phyloP scores from a whole-genome alignment of 2,797 vertebrate species.

The Micromesistius poutassou region DNA sequence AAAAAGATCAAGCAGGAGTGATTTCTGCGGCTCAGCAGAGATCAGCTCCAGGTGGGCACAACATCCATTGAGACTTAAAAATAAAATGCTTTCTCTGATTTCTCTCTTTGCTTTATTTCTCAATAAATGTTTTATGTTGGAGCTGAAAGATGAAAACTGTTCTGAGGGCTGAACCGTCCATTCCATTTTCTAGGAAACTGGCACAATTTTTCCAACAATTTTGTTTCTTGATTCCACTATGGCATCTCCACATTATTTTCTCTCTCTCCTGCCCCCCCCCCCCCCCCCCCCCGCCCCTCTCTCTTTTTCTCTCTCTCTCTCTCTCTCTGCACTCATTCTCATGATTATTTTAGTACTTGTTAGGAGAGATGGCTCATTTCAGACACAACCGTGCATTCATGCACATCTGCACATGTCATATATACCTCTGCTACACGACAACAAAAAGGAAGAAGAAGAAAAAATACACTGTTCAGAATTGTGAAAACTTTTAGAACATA shows the following conservation, averaged over 20 bases:
- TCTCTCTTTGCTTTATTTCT: too few relatives aligned
- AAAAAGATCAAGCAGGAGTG: too few relatives aligned
- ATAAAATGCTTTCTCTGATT: too few relatives aligned
- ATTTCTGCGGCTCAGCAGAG: too few relatives aligned
- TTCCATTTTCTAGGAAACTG: background rate
- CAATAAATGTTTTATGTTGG: too few relatives aligned
- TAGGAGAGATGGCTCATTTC: conserved; percentile 60
- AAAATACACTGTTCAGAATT: too few relatives aligned
- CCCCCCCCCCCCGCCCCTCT: background rate
- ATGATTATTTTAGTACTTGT: conserved; percentile 70
- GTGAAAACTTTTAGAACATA: too few relatives aligned
- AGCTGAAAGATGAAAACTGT: too few relatives aligned
- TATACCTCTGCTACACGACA: background rate
- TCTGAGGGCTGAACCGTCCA: background rate
- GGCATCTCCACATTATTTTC: background rate
- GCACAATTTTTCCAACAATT: background rate
- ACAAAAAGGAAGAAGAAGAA: background rate
- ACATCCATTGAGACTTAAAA: too few relatives aligned
- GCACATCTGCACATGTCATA: conserved; percentile 36
- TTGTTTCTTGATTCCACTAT: conserved; percentile 13
- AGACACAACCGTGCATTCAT: conserved; percentile 65
- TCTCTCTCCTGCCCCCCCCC: background rate
- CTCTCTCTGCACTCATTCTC: conserved; percentile 38
- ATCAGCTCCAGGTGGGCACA: too few relatives aligned
- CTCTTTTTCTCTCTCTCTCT: background rate